Conservation (phyloP, 2,113 vertebrate genomes). For the Corydoras maculifer region DNA sequence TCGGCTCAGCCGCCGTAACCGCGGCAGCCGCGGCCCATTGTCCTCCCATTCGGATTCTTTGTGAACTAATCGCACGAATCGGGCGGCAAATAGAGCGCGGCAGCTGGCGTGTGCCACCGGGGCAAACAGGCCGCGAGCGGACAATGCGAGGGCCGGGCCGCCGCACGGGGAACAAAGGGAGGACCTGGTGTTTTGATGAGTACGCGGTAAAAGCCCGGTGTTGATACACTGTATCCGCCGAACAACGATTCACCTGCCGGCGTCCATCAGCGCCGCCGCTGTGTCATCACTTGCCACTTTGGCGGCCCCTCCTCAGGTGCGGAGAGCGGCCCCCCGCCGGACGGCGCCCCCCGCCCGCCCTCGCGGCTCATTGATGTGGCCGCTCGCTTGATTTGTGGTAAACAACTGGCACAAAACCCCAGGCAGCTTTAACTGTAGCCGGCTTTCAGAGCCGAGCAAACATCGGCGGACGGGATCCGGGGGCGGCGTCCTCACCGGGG, state of each 20-base stretch:
- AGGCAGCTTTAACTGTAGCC: constrained; percentile 55
- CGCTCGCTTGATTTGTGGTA: not conserved
- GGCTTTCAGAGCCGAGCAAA: constrained; percentile 72
- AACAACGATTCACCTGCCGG: constrained; percentile 79
- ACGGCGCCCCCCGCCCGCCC: constrained; percentile 44
- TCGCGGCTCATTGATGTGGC: constrained; percentile 23
- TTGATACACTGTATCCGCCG: constrained; percentile 69
- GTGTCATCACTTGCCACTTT: constrained; percentile 69
- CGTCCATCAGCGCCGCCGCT: constrained; percentile 65
- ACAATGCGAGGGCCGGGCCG: not conserved
- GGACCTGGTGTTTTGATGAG: constrained; percentile 51
- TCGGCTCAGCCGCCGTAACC: constrained; percentile 37
- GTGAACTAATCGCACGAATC: constrained; percentile 58
- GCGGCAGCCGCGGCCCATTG: constrained; percentile 45
- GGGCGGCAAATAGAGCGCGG: constrained; percentile 50
- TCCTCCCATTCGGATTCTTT: constrained; percentile 51
- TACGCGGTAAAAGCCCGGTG: constrained; percentile 48
- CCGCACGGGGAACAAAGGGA: constrained; percentile 45
- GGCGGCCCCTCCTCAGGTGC: constrained; percentile 71
- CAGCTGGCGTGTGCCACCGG: constrained; percentile 61
- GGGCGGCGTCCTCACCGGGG: constrained; percentile 52
- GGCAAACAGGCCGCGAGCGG: constrained; percentile 53
- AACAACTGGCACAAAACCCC: constrained; percentile 44
- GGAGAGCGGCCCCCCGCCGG: constrained; percentile 51
- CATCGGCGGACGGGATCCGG: constrained; percentile 60